phyloP scores from a whole-genome alignment of 2,797 vertebrate species.

The Acrossocheilus fasciatus region DNA sequence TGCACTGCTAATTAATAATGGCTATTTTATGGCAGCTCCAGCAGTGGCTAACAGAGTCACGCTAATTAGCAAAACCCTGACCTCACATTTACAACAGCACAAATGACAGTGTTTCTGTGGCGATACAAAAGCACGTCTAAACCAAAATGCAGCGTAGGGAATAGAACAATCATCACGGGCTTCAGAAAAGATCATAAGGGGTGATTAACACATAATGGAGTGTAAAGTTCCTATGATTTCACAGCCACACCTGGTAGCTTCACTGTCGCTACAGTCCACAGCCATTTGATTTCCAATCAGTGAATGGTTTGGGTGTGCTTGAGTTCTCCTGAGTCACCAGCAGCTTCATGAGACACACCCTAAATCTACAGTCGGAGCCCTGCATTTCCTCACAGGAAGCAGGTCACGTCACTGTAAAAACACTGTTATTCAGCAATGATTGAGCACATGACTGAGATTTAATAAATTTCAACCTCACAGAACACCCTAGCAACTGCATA shows the following conservation, averaged over 20 bases:
- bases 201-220: conserved; percentile 9
- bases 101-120: neutral
- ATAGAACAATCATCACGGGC: conserved; percentile 10
- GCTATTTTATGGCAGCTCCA: neutral
- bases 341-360: conserved; percentile 41
- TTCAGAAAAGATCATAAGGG: conserved; percentile 10
- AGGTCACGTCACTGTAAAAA: neutral
- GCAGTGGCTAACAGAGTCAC: neutral
- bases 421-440: neutral
- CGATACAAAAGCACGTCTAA: neutral
- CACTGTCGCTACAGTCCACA: conserved; percentile 17
- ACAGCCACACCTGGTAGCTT: conserved; percentile 46
- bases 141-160: neutral
- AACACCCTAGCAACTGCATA: neutral
- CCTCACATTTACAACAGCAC: neutral
- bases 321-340: conserved; percentile 49
- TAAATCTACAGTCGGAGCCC: neutral
- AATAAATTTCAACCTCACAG: neutral
- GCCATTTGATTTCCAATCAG: conserved; percentile 27
- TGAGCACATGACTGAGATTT: neutral
- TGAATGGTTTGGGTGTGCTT: conserved; percentile 48
- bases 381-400: conserved; percentile 8
- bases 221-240: conserved; percentile 4
- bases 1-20: neutral
- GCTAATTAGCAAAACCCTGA: neutral